phyloP scores from a whole-genome alignment of 2,113 vertebrate species.

The Amphiprion percula region DNA sequence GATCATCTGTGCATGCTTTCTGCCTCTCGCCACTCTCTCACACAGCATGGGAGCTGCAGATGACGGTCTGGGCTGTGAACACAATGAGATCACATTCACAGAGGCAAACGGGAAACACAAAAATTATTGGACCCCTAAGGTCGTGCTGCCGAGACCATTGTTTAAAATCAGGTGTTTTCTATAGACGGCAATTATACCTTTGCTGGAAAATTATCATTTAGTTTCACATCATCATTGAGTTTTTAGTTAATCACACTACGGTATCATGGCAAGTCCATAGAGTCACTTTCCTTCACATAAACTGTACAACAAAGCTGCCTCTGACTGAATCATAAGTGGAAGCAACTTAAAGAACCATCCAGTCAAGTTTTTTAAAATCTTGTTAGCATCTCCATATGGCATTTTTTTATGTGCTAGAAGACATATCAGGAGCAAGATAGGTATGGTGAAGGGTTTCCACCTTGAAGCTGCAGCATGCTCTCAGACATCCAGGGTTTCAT shows the following conservation, averaged over 20 bases:
- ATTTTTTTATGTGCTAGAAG: no score
- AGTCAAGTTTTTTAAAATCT: no score
- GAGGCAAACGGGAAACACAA: constrained; percentile 47
- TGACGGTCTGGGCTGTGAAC: constrained; percentile 27
- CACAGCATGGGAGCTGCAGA: constrained; percentile 32
- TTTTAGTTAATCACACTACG: constrained; percentile 3
- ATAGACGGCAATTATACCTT: constrained; percentile 11
- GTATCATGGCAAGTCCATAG: constrained; percentile 3
- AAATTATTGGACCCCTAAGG: constrained; percentile 37
- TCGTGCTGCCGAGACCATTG: neutral
- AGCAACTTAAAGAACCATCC: no score
- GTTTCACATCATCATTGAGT: constrained; percentile 6
- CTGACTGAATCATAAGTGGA: constrained; percentile 2
- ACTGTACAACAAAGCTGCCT: constrained; percentile 11
- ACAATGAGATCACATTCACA: constrained; percentile 28
- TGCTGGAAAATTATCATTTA: constrained; percentile 18
- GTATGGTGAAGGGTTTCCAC: no score
- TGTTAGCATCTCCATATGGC: no score
- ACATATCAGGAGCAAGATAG: no score
- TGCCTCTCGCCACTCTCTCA: constrained; percentile 38
- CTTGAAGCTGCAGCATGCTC: no score
- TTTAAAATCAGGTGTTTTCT: constrained; percentile 30
- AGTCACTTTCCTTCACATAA: neutral
- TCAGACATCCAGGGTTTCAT: no score
- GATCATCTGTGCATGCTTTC: constrained; percentile 53